Conservation (phyloP, 2,113 vertebrate genomes). For the Pelecanoides urinatrix region DNA sequence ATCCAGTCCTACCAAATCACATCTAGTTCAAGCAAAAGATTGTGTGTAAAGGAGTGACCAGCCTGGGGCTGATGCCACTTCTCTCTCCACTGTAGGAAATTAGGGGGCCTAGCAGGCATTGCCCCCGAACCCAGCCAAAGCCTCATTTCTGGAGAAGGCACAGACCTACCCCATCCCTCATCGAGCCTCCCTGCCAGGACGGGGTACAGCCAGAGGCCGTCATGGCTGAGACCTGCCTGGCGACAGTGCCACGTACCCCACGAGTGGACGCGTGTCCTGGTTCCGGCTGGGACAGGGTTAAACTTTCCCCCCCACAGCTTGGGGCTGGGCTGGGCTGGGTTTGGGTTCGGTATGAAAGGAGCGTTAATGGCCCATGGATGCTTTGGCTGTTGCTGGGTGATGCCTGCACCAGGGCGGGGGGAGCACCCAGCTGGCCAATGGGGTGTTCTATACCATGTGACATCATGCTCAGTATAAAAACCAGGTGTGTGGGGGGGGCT, state of each 20-base stretch:
- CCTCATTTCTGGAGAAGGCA: not conserved
- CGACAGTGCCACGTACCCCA: not conserved
- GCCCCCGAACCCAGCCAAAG: not conserved
- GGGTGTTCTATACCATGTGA: too few relatives aligned
- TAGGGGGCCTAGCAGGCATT: accelerated
- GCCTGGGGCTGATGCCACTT: not conserved
- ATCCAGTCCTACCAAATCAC: not conserved
- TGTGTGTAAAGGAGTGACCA: accelerated
- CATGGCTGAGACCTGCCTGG: not conserved
- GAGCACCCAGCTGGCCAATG: too few relatives aligned
- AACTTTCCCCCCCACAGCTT: too few relatives aligned
- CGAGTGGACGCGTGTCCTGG: too few relatives aligned
- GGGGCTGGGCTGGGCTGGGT: too few relatives aligned
- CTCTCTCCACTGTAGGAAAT: not conserved
- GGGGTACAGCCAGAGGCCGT: not conserved
- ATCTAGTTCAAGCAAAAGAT: not conserved
- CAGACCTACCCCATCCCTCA: not conserved
- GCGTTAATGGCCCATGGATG: too few relatives aligned
- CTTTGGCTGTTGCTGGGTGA: too few relatives aligned
- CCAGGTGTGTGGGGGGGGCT: too few relatives aligned
- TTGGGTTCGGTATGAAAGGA: too few relatives aligned
- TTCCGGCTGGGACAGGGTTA: too few relatives aligned
- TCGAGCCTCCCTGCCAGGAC: not conserved
- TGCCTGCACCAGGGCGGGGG: too few relatives aligned
- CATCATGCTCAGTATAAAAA: too few relatives aligned